phyloP scores from a whole-genome alignment of 2,113 vertebrate genomes.

The Phasianus colchicus region DNA sequence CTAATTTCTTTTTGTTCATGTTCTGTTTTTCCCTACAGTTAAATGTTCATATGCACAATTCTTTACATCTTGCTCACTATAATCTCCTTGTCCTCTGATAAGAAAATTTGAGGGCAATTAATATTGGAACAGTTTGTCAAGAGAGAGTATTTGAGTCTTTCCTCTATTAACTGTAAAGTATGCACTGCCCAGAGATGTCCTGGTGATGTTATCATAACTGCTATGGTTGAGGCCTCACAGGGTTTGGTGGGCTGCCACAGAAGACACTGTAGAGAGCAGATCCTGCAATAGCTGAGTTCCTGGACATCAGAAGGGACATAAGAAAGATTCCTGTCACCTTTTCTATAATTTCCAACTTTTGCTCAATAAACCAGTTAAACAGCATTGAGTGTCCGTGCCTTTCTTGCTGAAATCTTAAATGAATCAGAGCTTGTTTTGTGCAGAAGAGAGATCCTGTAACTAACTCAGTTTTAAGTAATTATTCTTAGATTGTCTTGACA shows the following conservation, averaged over 20 bases:
- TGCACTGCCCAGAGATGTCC: not conserved
- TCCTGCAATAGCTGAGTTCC: not conserved
- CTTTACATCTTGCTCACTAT: not conserved
- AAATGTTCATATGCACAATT: not conserved
- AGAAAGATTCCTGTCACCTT: not conserved
- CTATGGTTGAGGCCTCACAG: fast-evolving
- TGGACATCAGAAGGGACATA: not conserved
- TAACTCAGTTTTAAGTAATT: not conserved
- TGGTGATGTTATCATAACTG: not conserved
- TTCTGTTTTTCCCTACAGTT: not conserved
- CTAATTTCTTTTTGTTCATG: not conserved
- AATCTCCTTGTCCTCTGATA: not conserved
- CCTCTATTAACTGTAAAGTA: not conserved
- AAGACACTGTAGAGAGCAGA: not conserved
- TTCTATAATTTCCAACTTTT: not conserved
- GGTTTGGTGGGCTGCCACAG: fast-evolving
- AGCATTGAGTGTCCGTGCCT: not conserved
- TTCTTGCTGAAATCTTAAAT: not conserved
- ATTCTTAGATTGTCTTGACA: not conserved
- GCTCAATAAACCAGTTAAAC: not conserved
- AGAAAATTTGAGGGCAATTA: not conserved
- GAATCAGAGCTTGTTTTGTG: not conserved
- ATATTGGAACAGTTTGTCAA: not conserved
- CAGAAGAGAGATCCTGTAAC: not conserved
- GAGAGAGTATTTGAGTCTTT: not conserved